A percentile compares a stretch with the other conserved stretches of the same genome.
Conservation (phyloP, 1,140 invertebrate species). For the Geopemphigus sp. region DNA sequence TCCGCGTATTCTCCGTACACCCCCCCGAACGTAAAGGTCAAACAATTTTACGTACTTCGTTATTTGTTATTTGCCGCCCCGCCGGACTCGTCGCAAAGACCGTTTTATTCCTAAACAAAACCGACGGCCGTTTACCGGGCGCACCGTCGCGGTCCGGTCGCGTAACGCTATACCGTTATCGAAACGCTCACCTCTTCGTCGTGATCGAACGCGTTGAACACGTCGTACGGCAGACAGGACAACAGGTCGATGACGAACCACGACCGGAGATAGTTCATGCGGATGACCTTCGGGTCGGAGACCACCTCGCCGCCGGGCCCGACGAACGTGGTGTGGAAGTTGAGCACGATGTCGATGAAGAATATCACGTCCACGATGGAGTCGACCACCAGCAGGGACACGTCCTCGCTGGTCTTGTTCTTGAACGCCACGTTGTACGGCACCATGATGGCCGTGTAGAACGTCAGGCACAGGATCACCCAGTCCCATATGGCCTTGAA, state of each 20-base stretch:
- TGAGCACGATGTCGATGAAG: constrained; percentile 99
- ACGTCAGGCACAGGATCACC: constrained; percentile 98
- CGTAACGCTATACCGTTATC: too few relatives aligned
- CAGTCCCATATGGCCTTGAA: constrained; percentile 99
- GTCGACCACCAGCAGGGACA: constrained; percentile 92
- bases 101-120: too few relatives aligned
- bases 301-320: constrained; percentile 97
- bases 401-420: constrained; percentile 98
- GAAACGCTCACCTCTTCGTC: constrained; percentile 96
- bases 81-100: too few relatives aligned
- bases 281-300: constrained; percentile 94
- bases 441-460: constrained; percentile 99
- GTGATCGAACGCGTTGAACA: constrained; percentile 99
- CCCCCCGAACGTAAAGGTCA: too few relatives aligned
- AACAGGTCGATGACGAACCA: constrained; percentile 99
- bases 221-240: constrained; percentile 98
- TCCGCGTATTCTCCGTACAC: too few relatives aligned
- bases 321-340: constrained; percentile 99
- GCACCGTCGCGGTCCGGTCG: too few relatives aligned
- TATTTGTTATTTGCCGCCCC: too few relatives aligned
- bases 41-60: too few relatives aligned
- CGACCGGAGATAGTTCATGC: constrained; percentile 98
- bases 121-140: too few relatives aligned
- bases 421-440: constrained; percentile 99
- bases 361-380: constrained; percentile 99